These are phyloP conservation scores for Girardinichthys multiradiatus DNA, from an alignment of 2,113 vertebrate species.

Conservation along the genomic window DNA sequence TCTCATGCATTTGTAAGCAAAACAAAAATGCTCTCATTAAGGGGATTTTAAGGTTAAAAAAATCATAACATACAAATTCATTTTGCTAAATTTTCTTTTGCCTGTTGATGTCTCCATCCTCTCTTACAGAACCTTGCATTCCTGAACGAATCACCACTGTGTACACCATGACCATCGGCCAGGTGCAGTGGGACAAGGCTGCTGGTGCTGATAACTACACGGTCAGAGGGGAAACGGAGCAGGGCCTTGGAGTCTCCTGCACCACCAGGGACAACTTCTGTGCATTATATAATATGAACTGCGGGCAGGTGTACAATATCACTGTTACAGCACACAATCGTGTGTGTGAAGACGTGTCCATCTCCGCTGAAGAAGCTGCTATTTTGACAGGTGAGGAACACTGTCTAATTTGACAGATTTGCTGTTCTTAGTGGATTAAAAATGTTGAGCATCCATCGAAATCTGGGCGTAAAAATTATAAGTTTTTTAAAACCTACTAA, in stretches of 20 bases:
- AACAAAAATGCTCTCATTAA: too few relatives aligned
- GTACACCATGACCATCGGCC: slow-evolving; percentile 65
- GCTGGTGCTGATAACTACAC: slow-evolving; percentile 68
- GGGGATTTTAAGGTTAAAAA: too few relatives aligned
- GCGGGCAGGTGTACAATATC: slow-evolving; percentile 76
- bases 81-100: not conserved
- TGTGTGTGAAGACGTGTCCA: slow-evolving; percentile 53
- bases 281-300: slow-evolving; percentile 62
- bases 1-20: too few relatives aligned
- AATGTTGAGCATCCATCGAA: too few relatives aligned
- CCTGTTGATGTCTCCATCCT: not conserved
- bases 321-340: slow-evolving; percentile 70
- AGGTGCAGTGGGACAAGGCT: slow-evolving; percentile 72
- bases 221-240: slow-evolving; percentile 53
- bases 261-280: slow-evolving; percentile 70
- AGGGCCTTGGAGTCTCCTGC: slow-evolving; percentile 69
- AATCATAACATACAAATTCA: too few relatives aligned
- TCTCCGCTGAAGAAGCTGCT: slow-evolving; percentile 20
- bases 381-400: slow-evolving; percentile 76
- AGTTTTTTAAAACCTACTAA: too few relatives aligned
- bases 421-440: not conserved
- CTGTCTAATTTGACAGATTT: too few relatives aligned
- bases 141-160: slow-evolving; percentile 54
- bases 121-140: slow-evolving; percentile 72
- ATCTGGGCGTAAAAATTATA: too few relatives aligned